These are phyloP conservation scores for Drusus annulatus DNA, from an alignment of 1,140 invertebrate species.

Conservation along the genomic window DNA sequence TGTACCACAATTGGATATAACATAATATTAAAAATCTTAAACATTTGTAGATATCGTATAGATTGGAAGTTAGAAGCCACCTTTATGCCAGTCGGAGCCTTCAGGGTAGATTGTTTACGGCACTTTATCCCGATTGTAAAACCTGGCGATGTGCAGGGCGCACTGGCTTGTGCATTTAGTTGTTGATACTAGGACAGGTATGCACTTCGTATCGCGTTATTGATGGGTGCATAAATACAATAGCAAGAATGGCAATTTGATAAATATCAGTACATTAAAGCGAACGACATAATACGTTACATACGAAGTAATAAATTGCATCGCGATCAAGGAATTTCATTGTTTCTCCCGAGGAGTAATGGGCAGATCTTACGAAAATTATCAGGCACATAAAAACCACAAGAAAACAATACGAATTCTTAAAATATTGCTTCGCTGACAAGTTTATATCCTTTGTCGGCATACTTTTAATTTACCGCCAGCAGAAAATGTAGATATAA, in stretches of 20 bases:
- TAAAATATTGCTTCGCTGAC: neutral
- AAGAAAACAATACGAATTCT: neutral
- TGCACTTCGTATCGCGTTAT: too few relatives aligned
- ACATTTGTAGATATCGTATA: too few relatives aligned
- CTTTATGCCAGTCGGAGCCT: too few relatives aligned
- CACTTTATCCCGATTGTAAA: too few relatives aligned
- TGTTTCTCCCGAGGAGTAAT: neutral
- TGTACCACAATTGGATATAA: too few relatives aligned
- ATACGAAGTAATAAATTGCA: constrained; percentile 13
- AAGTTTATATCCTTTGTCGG: constrained; percentile 4
- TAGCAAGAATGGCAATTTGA: constrained; percentile 9
- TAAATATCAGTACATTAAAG: constrained; percentile 15
- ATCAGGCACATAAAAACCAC: constrained; percentile 14
- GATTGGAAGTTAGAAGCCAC: too few relatives aligned
- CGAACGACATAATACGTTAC: constrained; percentile 2
- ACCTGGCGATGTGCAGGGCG: too few relatives aligned
- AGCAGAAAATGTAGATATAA: too few relatives aligned
- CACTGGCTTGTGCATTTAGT: too few relatives aligned
- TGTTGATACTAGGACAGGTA: too few relatives aligned
- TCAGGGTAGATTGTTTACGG: too few relatives aligned
- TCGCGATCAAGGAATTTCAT: constrained; percentile 12
- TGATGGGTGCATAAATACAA: constrained; percentile 2
- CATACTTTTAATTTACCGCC: neutral
- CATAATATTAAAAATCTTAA: too few relatives aligned
- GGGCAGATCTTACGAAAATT: constrained; percentile 7